Evolutionary conservation across 2,888 invertebrate species (phyloP).

Genomic region (Oscheius sp.): DNA sequence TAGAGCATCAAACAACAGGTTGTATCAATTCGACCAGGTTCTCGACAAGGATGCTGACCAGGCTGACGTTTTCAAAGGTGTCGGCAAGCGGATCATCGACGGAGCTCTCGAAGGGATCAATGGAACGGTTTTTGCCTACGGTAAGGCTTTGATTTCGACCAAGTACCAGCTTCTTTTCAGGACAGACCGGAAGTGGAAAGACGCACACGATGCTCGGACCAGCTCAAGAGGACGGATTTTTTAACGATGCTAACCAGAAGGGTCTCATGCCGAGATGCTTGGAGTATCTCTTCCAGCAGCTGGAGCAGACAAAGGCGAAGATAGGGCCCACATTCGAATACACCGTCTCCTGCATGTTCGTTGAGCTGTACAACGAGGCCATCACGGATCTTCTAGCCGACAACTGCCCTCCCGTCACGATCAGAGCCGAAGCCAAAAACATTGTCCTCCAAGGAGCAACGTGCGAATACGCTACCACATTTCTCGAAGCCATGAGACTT

Average conservation of each 20-base stretch:
- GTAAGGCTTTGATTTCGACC: conserved; percentile 63
- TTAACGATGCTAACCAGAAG: conserved; percentile 66
- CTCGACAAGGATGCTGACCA: conserved; percentile 1
- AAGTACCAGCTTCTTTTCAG: neutral
- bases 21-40: neutral
- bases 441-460: conserved; percentile 7
- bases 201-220: conserved; percentile 76
- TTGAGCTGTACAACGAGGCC: conserved; percentile 76
- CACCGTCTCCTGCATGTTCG: conserved; percentile 64
- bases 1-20: neutral
- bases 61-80: conserved; percentile 70
- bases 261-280: conserved; percentile 75
- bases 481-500: conserved; percentile 42
- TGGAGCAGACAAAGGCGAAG: conserved; percentile 59
- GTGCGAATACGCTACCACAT: neutral
- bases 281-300: conserved; percentile 74
- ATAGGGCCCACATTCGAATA: neutral
- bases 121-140: conserved; percentile 76
- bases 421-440: conserved; percentile 9
- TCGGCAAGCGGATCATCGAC: conserved; percentile 74
- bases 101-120: conserved; percentile 75
- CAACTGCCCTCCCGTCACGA: neutral
- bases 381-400: conserved; percentile 73
- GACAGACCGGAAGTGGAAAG: conserved; percentile 71
- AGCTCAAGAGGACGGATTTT: conserved; percentile 50